These are phyloP conservation scores for Centropus bengalensis DNA, from an alignment of 2,113 vertebrate genomes.

Conservation along the genomic window DNA sequence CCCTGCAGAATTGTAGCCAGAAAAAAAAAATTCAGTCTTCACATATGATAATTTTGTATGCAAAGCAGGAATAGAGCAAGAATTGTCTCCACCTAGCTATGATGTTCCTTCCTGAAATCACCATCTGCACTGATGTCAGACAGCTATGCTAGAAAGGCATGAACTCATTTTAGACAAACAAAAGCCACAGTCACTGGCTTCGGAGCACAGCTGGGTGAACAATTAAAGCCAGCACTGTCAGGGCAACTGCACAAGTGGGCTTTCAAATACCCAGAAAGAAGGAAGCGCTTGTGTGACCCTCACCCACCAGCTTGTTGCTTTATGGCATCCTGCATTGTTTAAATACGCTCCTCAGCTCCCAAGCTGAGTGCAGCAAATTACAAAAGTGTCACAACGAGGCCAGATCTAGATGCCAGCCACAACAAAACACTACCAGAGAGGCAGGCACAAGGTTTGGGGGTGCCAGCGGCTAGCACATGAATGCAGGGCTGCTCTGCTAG, in stretches of 20 bases:
- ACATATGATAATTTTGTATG: neutral
- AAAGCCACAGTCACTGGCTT: neutral
- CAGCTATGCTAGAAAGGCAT: slow-evolving; percentile 2
- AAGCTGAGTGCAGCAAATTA: fast-evolving
- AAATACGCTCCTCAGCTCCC: neutral
- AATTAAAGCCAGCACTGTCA: neutral
- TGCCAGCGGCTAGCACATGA: fast-evolving
- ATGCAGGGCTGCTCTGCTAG: fast-evolving
- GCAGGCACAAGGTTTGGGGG: neutral
- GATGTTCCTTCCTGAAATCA: neutral
- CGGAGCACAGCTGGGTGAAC: slow-evolving; percentile 14
- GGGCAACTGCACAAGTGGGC: neutral
- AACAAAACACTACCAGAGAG: neutral
- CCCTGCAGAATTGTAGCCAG: neutral
- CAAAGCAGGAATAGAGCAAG: neutral
- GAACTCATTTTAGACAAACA: slow-evolving; percentile 30
- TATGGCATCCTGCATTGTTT: neutral
- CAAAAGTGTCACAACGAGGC: neutral
- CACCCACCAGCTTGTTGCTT: neutral
- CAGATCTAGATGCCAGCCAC: neutral
- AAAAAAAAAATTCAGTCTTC: neutral
- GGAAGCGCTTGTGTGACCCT: neutral
- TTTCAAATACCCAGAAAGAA: slow-evolving; percentile 29
- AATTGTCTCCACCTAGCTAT: neutral
- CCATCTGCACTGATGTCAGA: slow-evolving; percentile 25